phyloP scores from a whole-genome alignment of 2,888 invertebrate species.

The Apeira syringaria region DNA sequence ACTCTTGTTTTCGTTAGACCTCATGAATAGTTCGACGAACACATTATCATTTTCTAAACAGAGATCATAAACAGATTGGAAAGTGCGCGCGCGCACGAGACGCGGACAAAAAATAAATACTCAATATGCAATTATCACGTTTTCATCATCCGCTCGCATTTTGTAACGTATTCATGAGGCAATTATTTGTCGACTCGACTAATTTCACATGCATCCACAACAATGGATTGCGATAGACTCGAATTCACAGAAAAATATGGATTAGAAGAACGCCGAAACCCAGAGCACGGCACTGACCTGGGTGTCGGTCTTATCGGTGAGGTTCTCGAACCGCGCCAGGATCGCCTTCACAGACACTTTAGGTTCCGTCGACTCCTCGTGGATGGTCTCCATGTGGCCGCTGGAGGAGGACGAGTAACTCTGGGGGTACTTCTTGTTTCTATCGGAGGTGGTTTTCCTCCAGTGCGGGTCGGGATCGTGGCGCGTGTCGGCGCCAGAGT shows the following conservation, averaged over 20 bases:
- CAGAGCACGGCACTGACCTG: conserved; percentile 42
- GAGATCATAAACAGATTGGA: conserved; percentile 50
- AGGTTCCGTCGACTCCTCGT: conserved; percentile 90
- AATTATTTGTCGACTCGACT: conserved; percentile 29
- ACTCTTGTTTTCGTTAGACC: conserved; percentile 1
- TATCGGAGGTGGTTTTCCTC: conserved; percentile 46
- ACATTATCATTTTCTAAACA: conserved; percentile 31
- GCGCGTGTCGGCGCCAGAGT: conserved; percentile 87
- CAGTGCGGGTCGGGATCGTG: conserved; percentile 64
- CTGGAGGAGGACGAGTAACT: conserved; percentile 83
- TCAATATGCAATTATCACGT: conserved; percentile 38
- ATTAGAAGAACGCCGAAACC: conserved; percentile 23
- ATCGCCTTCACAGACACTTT: conserved; percentile 93
- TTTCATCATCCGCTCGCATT: conserved; percentile 42
- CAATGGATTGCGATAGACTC: conserved; percentile 32
- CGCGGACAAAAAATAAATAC: conserved; percentile 26
- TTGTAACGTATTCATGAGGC: conserved; percentile 38
- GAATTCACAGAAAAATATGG: conserved; percentile 21
- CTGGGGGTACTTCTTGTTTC: conserved; percentile 69
- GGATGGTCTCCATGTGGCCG: conserved; percentile 91
- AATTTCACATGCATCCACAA: conserved; percentile 37
- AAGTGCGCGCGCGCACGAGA: conserved; percentile 40
- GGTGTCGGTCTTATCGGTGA: conserved; percentile 76
- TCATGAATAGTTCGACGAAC: conserved; percentile 51
- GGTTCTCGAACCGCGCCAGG: conserved; percentile 90